Evolutionary conservation across 35 echinoderm and acorn worm species (phyloP).

Genomic region (Eucidaris tribuloides): DNA sequence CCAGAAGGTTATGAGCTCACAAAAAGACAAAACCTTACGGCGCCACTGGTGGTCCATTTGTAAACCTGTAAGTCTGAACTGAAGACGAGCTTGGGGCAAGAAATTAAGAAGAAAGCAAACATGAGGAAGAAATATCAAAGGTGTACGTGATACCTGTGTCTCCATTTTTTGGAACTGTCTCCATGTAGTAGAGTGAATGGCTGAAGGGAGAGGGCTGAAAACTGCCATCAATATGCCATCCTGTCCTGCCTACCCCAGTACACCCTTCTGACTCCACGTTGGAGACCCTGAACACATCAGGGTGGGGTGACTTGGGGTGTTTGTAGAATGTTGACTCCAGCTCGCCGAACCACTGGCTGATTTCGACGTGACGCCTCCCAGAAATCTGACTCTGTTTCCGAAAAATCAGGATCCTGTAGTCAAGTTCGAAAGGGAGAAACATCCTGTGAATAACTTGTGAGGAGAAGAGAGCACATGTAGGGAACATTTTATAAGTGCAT

Average conservation of each 20-base stretch:
- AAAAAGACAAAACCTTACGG: too few relatives aligned
- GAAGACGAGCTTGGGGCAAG: too few relatives aligned
- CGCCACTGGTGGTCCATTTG: too few relatives aligned
- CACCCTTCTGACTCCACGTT: constrained; percentile 43
- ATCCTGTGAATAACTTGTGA: too few relatives aligned
- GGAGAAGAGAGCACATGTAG: too few relatives aligned
- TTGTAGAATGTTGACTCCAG: constrained; percentile 56
- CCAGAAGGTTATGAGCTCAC: too few relatives aligned
- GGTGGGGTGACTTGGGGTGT: constrained; percentile 40
- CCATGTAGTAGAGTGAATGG: constrained; percentile 49
- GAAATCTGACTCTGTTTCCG: constrained; percentile 23
- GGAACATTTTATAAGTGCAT: not conserved
- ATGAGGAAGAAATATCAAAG: too few relatives aligned
- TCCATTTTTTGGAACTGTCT: constrained; percentile 8
- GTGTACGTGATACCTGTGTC: too few relatives aligned
- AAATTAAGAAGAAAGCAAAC: too few relatives aligned
- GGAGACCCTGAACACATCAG: constrained; percentile 43
- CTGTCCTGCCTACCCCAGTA: constrained; percentile 40
- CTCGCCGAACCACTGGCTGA: constrained; percentile 55
- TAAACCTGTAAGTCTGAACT: too few relatives aligned
- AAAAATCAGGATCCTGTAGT: constrained; percentile 44
- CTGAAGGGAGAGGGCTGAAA: constrained; percentile 20
- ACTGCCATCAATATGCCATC: constrained; percentile 54
- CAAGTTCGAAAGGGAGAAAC: too few relatives aligned
- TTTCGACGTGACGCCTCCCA: constrained; percentile 27